phyloP scores from a whole-genome alignment of 2,797 vertebrate species.

The Eulemur albifrons region DNA sequence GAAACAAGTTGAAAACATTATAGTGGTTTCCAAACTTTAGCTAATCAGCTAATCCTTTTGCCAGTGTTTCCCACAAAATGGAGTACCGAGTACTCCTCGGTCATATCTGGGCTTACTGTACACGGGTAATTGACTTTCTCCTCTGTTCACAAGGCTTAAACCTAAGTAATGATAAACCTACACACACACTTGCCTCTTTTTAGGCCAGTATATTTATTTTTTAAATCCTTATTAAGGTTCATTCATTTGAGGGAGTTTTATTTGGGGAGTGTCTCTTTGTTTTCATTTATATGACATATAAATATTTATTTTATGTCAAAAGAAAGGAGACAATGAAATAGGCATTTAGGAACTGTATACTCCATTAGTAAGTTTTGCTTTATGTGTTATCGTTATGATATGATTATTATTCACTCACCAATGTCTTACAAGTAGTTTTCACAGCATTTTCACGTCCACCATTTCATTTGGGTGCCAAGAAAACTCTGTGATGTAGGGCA shows the following conservation, averaged over 20 bases:
- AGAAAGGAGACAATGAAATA: neutral
- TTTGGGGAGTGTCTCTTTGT: neutral
- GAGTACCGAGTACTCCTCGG: neutral
- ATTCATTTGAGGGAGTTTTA: neutral
- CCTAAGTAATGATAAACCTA: fast-evolving
- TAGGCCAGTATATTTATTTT: neutral
- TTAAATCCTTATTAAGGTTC: neutral
- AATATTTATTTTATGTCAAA: neutral
- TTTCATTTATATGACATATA: neutral
- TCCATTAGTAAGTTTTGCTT: neutral
- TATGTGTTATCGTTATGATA: neutral
- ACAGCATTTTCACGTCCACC: neutral
- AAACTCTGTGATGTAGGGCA: fast-evolving
- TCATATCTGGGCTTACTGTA: fast-evolving
- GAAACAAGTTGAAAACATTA: neutral
- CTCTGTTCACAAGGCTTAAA: neutral
- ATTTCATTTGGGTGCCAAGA: neutral
- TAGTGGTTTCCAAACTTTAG: neutral
- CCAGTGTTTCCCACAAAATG: neutral
- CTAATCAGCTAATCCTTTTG: neutral
- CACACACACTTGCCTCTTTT: neutral
- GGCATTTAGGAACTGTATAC: too few relatives aligned
- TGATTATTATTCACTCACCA: neutral
- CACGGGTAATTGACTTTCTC: fast-evolving
- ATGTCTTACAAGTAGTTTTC: neutral